Evolutionary conservation across 2,113 vertebrate genomes (phyloP).

Genomic region (Dunckerocampus dactyliophorus): DNA sequence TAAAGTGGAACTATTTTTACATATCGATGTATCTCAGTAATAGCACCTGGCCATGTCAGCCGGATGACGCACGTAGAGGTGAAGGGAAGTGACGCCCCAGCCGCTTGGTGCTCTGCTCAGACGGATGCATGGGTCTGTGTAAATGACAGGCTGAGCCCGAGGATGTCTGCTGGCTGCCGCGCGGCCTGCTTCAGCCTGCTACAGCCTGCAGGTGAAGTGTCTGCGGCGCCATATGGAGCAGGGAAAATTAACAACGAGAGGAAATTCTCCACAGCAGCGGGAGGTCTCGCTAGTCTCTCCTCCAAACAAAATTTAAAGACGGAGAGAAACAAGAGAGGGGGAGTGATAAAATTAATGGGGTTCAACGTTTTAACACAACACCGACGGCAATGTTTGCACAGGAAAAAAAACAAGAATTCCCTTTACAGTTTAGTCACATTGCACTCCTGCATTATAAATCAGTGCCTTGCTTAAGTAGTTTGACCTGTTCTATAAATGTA

Average conservation of each 20-base stretch:
- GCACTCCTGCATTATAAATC: conserved; percentile 83
- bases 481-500: conserved; percentile 78
- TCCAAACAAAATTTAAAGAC: conserved; percentile 92
- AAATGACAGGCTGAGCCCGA: conserved; percentile 98
- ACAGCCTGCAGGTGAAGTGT: conserved; percentile 99
- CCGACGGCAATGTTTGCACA: conserved; percentile 96
- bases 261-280: conserved; percentile 96
- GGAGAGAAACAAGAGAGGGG: conserved; percentile 82
- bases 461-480: conserved; percentile 78
- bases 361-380: conserved; percentile 96
- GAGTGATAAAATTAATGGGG: conserved; percentile 99
- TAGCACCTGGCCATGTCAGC: conserved; percentile 24
- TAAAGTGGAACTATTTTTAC: conserved; percentile 12
- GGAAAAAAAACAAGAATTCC: conserved; percentile 69
- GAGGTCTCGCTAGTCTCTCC: conserved; percentile 84
- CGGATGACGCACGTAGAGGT: conserved; percentile 79
- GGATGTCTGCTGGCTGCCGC: conserved; percentile 92
- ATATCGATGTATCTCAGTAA: conserved; percentile 23
- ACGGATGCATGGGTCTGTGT: conserved; percentile 92
- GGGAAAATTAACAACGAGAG: conserved; percentile 99
- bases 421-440: conserved; percentile 86
- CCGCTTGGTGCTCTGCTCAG: conserved; percentile 69
- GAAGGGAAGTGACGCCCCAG: conserved; percentile 70
- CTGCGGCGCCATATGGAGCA: conserved; percentile 99
- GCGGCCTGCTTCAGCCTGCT: conserved; percentile 94